A percentile compares a stretch with the other conserved stretches of the same genome.
These are phyloP conservation scores for Pachycephala philippinensis DNA, from an alignment of 2,113 vertebrate species.

Conservation along the genomic window DNA sequence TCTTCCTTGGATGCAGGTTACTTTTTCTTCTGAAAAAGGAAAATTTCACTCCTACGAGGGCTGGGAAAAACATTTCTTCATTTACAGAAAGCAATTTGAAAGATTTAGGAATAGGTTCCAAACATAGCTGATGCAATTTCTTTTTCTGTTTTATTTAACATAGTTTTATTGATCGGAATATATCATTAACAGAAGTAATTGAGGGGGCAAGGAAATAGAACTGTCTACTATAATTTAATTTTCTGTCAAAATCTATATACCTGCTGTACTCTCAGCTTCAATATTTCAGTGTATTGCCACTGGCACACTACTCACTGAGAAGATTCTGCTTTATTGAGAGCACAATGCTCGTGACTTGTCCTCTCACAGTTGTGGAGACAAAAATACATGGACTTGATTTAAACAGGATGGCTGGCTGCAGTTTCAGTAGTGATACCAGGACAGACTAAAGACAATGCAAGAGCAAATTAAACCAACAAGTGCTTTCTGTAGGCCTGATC, in stretches of 20 bases:
- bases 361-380: background rate
- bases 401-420: background rate
- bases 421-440: background rate
- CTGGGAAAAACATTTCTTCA: background rate
- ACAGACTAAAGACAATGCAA: background rate
- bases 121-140: background rate
- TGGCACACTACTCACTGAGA: background rate
- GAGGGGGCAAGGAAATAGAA: background rate
- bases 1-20: background rate
- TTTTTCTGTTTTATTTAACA: constrained; percentile 18
- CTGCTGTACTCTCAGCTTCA: background rate
- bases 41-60: background rate
- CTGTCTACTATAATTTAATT: background rate
- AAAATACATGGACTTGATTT: background rate
- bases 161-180: constrained; percentile 28
- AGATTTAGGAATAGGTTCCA: background rate
- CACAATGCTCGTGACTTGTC: background rate
- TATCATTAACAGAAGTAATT: constrained; percentile 5
- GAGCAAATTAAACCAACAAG: background rate
- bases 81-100: background rate
- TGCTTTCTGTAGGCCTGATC: background rate
- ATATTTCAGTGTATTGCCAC: background rate
- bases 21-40: background rate
- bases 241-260: constrained; percentile 7
- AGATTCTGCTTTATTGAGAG: background rate